Percentiles rank a stretch among this genome's conserved stretches.
These are phyloP conservation scores for Epicampocera succincta DNA, from an alignment of 2,888 invertebrate species.

Conservation along the genomic window DNA sequence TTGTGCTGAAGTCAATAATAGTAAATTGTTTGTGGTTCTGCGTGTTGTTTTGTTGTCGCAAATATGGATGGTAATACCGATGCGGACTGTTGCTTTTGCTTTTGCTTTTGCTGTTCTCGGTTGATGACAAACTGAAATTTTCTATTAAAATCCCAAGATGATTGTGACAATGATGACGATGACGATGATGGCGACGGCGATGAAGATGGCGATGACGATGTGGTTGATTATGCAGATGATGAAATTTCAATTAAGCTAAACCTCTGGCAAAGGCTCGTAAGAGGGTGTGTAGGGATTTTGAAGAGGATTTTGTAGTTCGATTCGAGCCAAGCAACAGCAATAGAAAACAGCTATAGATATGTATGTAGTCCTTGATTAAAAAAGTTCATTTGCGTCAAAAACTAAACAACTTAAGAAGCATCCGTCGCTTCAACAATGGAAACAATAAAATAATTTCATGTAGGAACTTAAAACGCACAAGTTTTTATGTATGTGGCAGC, in stretches of 20 bases:
- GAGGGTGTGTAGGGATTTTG: constrained; percentile 6
- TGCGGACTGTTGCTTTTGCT: constrained; percentile 42
- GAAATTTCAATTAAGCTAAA: constrained; percentile 64
- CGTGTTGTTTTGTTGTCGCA: background rate
- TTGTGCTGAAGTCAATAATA: constrained; percentile 27
- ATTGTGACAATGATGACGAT: background rate
- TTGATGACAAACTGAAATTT: constrained; percentile 55
- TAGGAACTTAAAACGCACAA: constrained; percentile 31
- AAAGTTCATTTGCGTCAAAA: background rate
- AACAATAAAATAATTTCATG: constrained; percentile 18
- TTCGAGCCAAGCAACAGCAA: constrained; percentile 19
- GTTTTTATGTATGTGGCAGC: background rate
- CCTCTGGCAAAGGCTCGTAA: constrained; percentile 8
- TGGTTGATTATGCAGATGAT: constrained; percentile 39
- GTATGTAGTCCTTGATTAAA: constrained; percentile 8
- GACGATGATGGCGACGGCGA: background rate
- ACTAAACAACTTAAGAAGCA: background rate
- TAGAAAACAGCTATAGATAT: constrained; percentile 21
- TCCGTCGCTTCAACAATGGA: constrained; percentile 20
- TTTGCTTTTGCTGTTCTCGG: constrained; percentile 29
- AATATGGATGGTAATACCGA: constrained; percentile 1
- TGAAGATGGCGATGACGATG: too few relatives aligned
- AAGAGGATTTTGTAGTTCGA: constrained; percentile 16
- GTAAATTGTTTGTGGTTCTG: constrained; percentile 8
- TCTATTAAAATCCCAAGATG: constrained; percentile 54